Evolutionary conservation across 1,140 invertebrate genomes (phyloP).

Genomic region (Hypothenemus hampei): DNA sequence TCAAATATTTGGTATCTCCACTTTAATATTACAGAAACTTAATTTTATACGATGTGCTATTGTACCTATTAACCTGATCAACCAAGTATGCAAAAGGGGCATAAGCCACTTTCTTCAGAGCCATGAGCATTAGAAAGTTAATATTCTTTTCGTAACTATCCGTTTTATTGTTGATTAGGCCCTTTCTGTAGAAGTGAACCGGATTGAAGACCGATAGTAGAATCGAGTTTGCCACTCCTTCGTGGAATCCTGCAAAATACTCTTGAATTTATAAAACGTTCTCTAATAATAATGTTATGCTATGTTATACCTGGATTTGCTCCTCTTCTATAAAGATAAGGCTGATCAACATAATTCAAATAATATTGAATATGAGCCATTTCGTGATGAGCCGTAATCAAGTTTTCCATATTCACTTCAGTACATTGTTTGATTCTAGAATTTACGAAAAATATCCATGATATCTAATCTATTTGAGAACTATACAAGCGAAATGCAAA

Average conservation of each 20-base stretch:
- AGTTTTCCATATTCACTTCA: constrained; percentile 71
- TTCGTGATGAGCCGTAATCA: constrained; percentile 80
- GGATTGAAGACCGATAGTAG: constrained; percentile 69
- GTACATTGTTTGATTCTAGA: constrained; percentile 87
- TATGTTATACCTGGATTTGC: constrained; percentile 64
- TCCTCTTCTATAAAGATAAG: constrained; percentile 67
- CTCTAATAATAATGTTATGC: background rate
- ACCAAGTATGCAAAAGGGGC: constrained; percentile 71
- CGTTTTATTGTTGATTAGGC: constrained; percentile 63
- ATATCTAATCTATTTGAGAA: too few relatives aligned
- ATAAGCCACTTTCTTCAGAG: constrained; percentile 77
- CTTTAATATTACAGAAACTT: constrained; percentile 43
- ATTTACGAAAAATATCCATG: too few relatives aligned
- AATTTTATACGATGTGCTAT: constrained; percentile 1
- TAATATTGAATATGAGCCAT: constrained; percentile 83
- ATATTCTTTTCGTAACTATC: constrained; percentile 67
- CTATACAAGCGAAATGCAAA: too few relatives aligned
- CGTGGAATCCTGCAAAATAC: constrained; percentile 68
- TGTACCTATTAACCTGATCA: constrained; percentile 55
- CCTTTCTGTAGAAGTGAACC: constrained; percentile 67
- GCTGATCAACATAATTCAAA: constrained; percentile 72
- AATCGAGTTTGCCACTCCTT: constrained; percentile 84
- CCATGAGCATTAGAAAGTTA: constrained; percentile 76
- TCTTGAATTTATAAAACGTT: background rate
- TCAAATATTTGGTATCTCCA: constrained; percentile 75